Evolutionary conservation across 2,797 vertebrate genomes (phyloP).

Genomic region (Lepilemur ruficaudatus): DNA sequence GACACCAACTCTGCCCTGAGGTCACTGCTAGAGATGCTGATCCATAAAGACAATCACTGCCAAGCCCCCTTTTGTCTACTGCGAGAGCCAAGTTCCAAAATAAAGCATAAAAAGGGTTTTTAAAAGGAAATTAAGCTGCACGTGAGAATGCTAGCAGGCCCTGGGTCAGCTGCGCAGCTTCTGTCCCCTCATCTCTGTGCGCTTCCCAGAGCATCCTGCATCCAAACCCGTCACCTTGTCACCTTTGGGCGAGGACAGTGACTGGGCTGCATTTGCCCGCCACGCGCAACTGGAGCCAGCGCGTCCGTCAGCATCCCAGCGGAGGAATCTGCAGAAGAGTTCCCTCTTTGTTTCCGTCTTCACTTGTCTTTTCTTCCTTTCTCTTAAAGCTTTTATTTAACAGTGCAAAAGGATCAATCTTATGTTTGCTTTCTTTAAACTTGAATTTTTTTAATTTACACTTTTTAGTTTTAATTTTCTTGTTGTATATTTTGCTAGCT

Average conservation of each 20-base stretch:
- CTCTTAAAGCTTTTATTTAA: slow-evolving; percentile 87
- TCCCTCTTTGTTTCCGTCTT: slow-evolving; percentile 41
- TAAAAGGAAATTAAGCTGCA: slow-evolving; percentile 66
- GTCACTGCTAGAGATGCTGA: slow-evolving; percentile 92
- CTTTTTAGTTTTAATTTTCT: slow-evolving; percentile 90
- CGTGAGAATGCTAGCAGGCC: slow-evolving; percentile 62
- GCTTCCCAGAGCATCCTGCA: slow-evolving; percentile 71
- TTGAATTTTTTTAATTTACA: slow-evolving; percentile 93
- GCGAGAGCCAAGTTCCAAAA: slow-evolving; percentile 74
- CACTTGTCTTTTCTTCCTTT: slow-evolving; percentile 60
- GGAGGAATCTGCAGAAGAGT: slow-evolving; percentile 83
- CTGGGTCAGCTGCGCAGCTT: slow-evolving; percentile 77
- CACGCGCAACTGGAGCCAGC: slow-evolving; percentile 58
- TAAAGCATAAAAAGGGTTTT: slow-evolving; percentile 2
- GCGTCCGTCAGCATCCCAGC: slow-evolving; percentile 70
- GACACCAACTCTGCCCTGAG: slow-evolving; percentile 84
- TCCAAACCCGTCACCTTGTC: slow-evolving; percentile 60
- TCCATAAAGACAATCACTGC: slow-evolving; percentile 97
- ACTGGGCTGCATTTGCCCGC: slow-evolving; percentile 75
- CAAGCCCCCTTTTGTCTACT: slow-evolving; percentile 77
- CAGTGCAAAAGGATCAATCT: slow-evolving; percentile 91
- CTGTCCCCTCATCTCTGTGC: slow-evolving; percentile 68
- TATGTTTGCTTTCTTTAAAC: slow-evolving; percentile 88
- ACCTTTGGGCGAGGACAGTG: slow-evolving; percentile 70
- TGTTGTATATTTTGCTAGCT: slow-evolving; percentile 95